Base-by-base conservation (phyloP, 92 coral and sea anemone species). In the Galaxea fascicularis region DNA sequence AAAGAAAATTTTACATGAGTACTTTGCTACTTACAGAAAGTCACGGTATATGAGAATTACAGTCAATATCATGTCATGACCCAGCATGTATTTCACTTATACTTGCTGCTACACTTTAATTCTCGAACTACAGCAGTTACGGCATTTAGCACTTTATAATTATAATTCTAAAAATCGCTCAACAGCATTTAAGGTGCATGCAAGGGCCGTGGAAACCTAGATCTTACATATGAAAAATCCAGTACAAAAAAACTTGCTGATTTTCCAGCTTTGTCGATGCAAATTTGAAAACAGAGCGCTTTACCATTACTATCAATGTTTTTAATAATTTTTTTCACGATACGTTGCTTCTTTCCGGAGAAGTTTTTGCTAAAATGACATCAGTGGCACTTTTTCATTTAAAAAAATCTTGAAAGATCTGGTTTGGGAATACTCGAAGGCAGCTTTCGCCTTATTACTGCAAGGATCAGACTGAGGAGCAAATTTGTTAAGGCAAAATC, bases 11-110 rank as follows among this genome's bases (percentile, higher is more conserved):
- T 67, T 28, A 20, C 83, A 20, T 30, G 65, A 66, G 62, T 21
- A 31, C 52, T 47, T 31, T 27, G 39, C 47, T 12, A 29, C 60
- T 49, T 51, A 51, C 26, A 71, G 26, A 64, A 67, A 79, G 84
- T 79, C 75, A 52, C 74, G 84, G 30, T 64, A 67, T 20, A 41
- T 26, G 10, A 75, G 66, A 24, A 57, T n/a, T 52, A 31, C 66
- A 75, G 15, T 26, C n/a, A 62, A 10, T 15, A 49, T 46, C 7
- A 12, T 15, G 11, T 49, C 15, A 1, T 49, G 17, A 4, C 1
- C 13, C 10, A 9, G 7, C 54, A 49, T 15, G 54, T 1, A 49
- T 35, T 35, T 35, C 41, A 35, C 41, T 2, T 35, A 49, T 10
- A 49, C 17, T 10, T 15, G 3, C 10, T 49, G 54, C 17, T 49